Conservation (phyloP, 2,113 vertebrate genomes). For the Pyrgilauda ruficollis region DNA sequence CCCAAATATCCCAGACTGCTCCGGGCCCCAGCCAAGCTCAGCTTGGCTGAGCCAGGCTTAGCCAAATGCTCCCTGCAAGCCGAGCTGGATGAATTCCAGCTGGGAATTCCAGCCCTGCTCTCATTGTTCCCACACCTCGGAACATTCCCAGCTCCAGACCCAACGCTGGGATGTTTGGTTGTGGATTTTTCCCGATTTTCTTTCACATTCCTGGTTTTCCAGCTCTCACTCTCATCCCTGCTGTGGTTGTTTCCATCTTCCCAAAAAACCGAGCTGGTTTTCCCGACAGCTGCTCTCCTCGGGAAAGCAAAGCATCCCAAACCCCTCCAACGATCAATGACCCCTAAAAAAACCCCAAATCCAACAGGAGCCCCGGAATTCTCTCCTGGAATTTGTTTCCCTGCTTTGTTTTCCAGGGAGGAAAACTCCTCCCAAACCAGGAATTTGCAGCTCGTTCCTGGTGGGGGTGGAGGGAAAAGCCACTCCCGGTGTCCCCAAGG, state of each 20-base stretch:
- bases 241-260: accelerated
- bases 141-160: not conserved
- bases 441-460: not conserved
- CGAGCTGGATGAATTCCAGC: not conserved
- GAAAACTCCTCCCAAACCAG: not conserved
- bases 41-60: not conserved
- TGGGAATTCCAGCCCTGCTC: not conserved
- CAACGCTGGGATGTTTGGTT: accelerated
- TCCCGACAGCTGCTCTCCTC: not conserved
- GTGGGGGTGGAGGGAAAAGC: accelerated
- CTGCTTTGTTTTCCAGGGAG: not conserved
- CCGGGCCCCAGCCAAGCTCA: not conserved
- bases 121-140: accelerated
- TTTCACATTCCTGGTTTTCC: not conserved
- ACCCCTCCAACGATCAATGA: accelerated
- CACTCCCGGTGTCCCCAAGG: accelerated
- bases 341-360: accelerated
- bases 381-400: not conserved
- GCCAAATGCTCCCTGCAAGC: not conserved
- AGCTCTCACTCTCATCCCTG: accelerated
- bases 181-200: not conserved
- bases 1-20: not conserved
- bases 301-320: not conserved
- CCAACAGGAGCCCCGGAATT: not conserved
- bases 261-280: not conserved